Conservation (phyloP, 2,888 invertebrate genomes). For the Stomorhina lunata region DNA sequence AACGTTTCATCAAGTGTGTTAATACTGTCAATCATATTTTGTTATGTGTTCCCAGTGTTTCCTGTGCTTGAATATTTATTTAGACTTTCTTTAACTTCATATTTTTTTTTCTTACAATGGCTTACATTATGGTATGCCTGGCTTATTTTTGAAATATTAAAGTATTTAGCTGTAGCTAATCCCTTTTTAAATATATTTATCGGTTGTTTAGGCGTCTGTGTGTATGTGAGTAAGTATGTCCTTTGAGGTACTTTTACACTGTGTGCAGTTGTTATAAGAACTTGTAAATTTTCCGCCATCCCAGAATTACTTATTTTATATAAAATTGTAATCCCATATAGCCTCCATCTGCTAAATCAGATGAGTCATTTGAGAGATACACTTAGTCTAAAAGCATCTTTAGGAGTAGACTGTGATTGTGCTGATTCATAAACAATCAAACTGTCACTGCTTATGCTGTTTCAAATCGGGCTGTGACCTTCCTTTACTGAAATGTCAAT, state of each 20-base stretch:
- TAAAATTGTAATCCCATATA: too few relatives aligned
- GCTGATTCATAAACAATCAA: constrained; percentile 15
- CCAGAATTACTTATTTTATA: too few relatives aligned
- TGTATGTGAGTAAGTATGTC: background rate
- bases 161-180: constrained; percentile 57
- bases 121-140: constrained; percentile 34
- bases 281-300: too few relatives aligned
- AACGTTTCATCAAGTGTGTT: constrained; percentile 63
- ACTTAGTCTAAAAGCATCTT: too few relatives aligned
- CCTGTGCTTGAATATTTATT: background rate
- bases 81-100: background rate
- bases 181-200: constrained; percentile 50
- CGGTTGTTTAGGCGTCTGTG: background rate
- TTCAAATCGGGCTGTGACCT: background rate
- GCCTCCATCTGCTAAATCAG: too few relatives aligned
- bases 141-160: constrained; percentile 48
- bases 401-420: background rate
- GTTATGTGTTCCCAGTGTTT: constrained; percentile 35
- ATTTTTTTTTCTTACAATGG: constrained; percentile 5
- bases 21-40: constrained; percentile 64
- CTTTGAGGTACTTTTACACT: too few relatives aligned
- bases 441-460: background rate
- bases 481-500: background rate
- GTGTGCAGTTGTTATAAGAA: too few relatives aligned
- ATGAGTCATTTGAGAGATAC: too few relatives aligned